Evolutionary conservation across 2,113 vertebrate genomes (phyloP).

Genomic region (Poecilia latipinna): DNA sequence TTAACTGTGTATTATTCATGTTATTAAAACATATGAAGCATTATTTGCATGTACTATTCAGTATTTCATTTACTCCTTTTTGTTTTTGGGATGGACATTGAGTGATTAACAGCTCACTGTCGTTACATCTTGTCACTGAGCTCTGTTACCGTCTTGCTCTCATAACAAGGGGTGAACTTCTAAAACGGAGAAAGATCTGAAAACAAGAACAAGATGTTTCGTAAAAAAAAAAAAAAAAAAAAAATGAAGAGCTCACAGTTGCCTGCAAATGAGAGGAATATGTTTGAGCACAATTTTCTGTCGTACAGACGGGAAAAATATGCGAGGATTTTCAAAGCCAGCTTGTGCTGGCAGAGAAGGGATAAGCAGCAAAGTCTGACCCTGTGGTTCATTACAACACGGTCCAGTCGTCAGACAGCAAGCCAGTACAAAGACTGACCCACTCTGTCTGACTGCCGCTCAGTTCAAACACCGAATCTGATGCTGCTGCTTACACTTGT

Average conservation of each 20-base stretch:
- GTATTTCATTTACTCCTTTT: no score
- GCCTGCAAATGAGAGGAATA: constrained; percentile 5
- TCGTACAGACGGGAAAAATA: constrained; percentile 24
- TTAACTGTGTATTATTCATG: no score
- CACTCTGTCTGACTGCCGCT: constrained; percentile 30
- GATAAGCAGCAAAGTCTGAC: constrained; percentile 56
- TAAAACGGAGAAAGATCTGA: neutral
- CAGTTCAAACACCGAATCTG: constrained; percentile 5
- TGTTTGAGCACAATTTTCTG: neutral
- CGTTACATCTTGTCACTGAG: neutral
- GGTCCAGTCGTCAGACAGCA: constrained; percentile 55
- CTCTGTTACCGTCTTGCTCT: constrained; percentile 1
- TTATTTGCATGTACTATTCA: no score
- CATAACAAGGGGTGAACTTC: constrained; percentile 1
- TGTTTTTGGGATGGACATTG: no score
- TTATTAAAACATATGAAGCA: no score
- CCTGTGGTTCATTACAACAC: constrained; percentile 54
- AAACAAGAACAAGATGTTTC: constrained; percentile 8
- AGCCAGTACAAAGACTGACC: constrained; percentile 44
- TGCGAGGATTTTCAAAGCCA: constrained; percentile 30
- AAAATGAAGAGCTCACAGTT: neutral
- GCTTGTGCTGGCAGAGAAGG: constrained; percentile 31
- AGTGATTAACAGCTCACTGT: neutral
- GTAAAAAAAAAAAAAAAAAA: neutral
- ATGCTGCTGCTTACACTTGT: constrained; percentile 37